Conservation (phyloP, 2,797 vertebrate genomes). For the Chromis chromis region DNA sequence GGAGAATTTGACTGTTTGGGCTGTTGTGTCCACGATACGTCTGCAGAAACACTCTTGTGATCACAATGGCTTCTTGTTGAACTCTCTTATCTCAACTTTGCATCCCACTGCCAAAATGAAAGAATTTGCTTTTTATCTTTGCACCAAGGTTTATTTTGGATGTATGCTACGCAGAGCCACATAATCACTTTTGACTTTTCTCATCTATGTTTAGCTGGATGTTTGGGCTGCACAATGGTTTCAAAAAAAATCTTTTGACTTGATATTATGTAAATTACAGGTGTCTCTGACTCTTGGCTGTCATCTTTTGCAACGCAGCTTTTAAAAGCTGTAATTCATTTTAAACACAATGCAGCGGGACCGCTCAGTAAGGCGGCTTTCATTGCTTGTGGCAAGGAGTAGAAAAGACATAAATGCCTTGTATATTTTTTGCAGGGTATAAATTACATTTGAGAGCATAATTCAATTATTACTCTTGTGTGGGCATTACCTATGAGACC, state of each 20-base stretch:
- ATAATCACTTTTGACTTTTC: not conserved
- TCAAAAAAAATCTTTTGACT: not conserved
- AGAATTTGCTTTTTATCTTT: not conserved
- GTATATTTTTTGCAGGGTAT: constrained; percentile 10
- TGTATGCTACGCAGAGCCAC: not conserved
- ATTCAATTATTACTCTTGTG: constrained; percentile 25
- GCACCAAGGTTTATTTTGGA: not conserved
- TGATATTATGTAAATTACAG: constrained; percentile 24
- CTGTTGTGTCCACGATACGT: constrained; percentile 38
- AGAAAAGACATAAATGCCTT: constrained; percentile 3
- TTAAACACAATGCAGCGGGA: constrained; percentile 21
- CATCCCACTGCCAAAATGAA: constrained; percentile 1
- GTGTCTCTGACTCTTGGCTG: constrained; percentile 6
- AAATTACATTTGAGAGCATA: constrained; percentile 31
- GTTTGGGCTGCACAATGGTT: constrained; percentile 6
- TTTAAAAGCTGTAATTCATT: constrained; percentile 21
- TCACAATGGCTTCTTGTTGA: constrained; percentile 8
- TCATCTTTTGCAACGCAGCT: constrained; percentile 5
- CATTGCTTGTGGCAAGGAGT: not conserved
- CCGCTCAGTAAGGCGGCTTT: not conserved
- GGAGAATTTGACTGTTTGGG: constrained; percentile 24
- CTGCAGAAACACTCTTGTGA: constrained; percentile 15
- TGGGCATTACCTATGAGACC: constrained; percentile 24
- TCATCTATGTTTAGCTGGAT: not conserved
- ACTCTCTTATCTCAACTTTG: not conserved